Evolutionary conservation across 2,113 vertebrate species (phyloP).

Genomic region (Neodon shergylaensis): DNA sequence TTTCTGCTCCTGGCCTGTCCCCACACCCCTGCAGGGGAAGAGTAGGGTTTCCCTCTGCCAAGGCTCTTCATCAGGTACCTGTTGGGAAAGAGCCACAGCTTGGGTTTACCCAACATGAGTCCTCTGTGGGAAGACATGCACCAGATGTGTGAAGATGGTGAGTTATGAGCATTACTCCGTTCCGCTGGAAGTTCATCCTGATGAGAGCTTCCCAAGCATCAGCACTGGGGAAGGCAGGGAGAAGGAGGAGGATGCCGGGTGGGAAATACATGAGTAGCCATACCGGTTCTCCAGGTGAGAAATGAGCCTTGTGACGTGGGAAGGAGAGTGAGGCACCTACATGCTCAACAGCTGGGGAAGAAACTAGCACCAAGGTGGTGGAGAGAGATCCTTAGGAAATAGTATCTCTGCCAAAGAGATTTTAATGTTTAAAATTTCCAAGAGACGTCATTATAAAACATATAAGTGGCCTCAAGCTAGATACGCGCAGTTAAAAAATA

Average conservation of each 20-base stretch:
- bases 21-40: background rate
- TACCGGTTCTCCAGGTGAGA: background rate
- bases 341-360: background rate
- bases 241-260: rapidly evolving
- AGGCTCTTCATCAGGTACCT: background rate
- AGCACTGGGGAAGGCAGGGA: background rate
- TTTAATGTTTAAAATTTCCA: background rate
- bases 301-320: background rate
- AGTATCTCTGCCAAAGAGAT: background rate
- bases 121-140: background rate
- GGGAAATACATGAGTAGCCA: background rate
- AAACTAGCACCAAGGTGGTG: no score
- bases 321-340: rapidly evolving
- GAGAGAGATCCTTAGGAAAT: background rate
- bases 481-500: background rate
- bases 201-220: rapidly evolving
- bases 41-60: rapidly evolving
- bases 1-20: background rate
- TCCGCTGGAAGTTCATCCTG: conserved; percentile 8
- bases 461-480: background rate
- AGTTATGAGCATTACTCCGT: background rate
- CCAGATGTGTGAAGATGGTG: background rate
- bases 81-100: background rate
- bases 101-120: rapidly evolving
- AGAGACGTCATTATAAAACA: background rate